Evolutionary conservation across 1,140 invertebrate genomes (phyloP).

Genomic region (Cherax quadricarinatus): DNA sequence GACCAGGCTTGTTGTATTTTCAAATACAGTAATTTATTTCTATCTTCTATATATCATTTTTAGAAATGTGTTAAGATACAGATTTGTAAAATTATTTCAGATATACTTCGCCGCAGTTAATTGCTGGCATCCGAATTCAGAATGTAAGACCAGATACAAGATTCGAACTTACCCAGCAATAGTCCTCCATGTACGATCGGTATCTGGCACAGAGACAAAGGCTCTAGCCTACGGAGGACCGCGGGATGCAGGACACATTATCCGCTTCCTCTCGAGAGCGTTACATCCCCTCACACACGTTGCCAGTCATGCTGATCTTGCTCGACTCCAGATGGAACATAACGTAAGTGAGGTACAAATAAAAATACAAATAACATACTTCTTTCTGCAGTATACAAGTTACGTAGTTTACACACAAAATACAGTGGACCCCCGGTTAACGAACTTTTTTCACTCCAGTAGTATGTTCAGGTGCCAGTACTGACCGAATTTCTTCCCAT

Average conservation of each 20-base stretch:
- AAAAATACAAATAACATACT: background rate
- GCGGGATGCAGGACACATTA: slow-evolving; percentile 33
- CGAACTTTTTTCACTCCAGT: too few species aligned
- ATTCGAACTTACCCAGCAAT: slow-evolving; percentile 55
- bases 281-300: slow-evolving; percentile 47
- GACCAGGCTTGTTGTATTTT: too few species aligned
- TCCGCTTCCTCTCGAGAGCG: slow-evolving; percentile 42
- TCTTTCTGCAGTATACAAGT: background rate
- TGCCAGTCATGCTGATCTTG: slow-evolving; percentile 44
- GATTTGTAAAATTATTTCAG: background rate
- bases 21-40: too few species aligned
- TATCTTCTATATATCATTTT: too few species aligned
- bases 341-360: slow-evolving; percentile 22
- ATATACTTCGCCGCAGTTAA: slow-evolving; percentile 61
- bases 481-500: too few species aligned
- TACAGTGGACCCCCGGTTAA: too few species aligned
- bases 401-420: background rate
- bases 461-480: too few species aligned
- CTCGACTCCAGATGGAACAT: slow-evolving; percentile 56
- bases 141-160: slow-evolving; percentile 51
- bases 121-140: slow-evolving; percentile 60
- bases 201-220: slow-evolving; percentile 48
- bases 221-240: slow-evolving; percentile 53
- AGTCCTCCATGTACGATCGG: slow-evolving; percentile 36
- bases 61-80: too few species aligned